Conservation (phyloP, 2,888 invertebrate species). For the Anoncus sp. region DNA sequence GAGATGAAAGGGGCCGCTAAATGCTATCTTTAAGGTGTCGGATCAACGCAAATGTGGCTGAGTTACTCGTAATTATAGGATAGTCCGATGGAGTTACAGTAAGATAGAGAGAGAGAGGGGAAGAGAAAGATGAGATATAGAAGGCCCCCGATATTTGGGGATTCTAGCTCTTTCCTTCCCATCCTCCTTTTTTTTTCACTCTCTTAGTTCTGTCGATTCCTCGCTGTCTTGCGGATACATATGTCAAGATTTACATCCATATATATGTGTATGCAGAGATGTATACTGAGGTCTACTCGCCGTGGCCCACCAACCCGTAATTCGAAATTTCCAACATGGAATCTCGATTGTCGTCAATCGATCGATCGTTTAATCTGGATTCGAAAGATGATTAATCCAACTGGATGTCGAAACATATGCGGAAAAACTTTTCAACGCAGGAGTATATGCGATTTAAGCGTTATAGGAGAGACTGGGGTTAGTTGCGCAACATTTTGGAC, state of each 20-base stretch:
- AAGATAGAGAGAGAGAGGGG: conserved; percentile 44
- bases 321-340: too few species aligned
- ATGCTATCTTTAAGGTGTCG: conserved; percentile 84
- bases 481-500: too few species aligned
- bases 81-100: conserved; percentile 72
- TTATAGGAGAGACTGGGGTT: too few species aligned
- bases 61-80: conserved; percentile 83
- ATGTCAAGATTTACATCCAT: conserved; percentile 30
- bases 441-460: too few species aligned
- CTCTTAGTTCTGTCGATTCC: conserved; percentile 41
- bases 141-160: conserved; percentile 37
- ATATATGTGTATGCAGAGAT: background rate
- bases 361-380: too few species aligned
- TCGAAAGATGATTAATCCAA: too few species aligned
- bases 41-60: conserved; percentile 84
- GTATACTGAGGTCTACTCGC: background rate
- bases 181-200: conserved; percentile 15
- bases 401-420: too few species aligned
- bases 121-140: conserved; percentile 37
- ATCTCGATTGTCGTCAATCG: background rate
- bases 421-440: too few species aligned
- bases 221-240: conserved; percentile 10
- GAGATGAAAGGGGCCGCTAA: conserved; percentile 84
- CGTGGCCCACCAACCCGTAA: background rate
- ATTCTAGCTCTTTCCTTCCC: conserved; percentile 50